phyloP scores from a whole-genome alignment of 2,797 vertebrate genomes.

The Alcedo atthis region DNA sequence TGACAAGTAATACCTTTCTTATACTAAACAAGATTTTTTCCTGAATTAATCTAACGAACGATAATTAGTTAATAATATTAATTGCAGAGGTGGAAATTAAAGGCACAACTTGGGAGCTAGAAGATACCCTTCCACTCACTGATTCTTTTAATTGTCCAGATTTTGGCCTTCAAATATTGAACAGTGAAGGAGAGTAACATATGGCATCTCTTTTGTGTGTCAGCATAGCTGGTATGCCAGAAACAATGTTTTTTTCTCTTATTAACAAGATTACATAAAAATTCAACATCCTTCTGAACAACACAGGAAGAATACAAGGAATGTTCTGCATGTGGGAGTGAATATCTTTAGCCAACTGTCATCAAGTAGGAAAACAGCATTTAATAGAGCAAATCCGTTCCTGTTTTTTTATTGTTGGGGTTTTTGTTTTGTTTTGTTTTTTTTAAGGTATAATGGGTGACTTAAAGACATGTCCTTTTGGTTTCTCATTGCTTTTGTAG shows the following conservation, averaged over 20 bases:
- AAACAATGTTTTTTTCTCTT: not conserved
- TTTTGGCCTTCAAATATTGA: not conserved
- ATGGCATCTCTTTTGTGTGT: not conserved
- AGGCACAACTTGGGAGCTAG: not conserved
- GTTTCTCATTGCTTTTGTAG: conserved; percentile 44
- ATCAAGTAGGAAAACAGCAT: not conserved
- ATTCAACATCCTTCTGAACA: not conserved
- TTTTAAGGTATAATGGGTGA: not conserved
- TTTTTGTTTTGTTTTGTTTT: not conserved
- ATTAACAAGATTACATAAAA: not conserved
- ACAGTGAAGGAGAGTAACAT: not conserved
- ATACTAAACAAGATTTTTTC: not conserved
- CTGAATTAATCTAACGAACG: not conserved
- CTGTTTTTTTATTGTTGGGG: not conserved
- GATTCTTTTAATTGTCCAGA: not conserved
- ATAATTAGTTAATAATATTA: not conserved
- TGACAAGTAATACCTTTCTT: not conserved
- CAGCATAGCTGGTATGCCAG: not conserved
- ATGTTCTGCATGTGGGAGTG: not conserved
- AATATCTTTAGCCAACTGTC: not conserved
- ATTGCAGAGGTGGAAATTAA: not conserved
- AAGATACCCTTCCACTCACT: not conserved
- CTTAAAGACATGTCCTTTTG: not conserved
- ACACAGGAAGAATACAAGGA: not conserved
- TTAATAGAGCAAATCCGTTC: not conserved